A percentile compares a stretch with the other conserved stretches of the same genome.
Conservation (phyloP, 2,888 invertebrate genomes). For the Cerastoderma edule region DNA sequence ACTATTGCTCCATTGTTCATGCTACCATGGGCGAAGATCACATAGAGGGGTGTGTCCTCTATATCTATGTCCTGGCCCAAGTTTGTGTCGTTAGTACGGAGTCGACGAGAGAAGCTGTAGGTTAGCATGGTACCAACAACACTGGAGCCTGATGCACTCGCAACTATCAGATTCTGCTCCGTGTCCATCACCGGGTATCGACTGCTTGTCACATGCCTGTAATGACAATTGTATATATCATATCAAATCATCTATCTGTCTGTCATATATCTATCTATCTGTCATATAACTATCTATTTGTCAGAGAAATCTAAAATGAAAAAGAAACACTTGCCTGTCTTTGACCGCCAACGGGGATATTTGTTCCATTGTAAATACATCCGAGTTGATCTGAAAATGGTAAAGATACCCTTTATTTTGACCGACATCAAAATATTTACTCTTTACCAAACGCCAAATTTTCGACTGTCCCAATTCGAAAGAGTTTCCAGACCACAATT, state of each 20-base stretch:
- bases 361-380: background rate
- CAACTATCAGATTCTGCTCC: background rate
- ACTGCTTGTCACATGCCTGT: background rate
- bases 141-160: background rate
- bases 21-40: conserved; percentile 7
- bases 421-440: too few relatives aligned
- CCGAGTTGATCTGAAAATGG: conserved; percentile 18
- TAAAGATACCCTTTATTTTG: too few relatives aligned
- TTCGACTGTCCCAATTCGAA: too few relatives aligned
- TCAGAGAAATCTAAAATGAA: too few relatives aligned
- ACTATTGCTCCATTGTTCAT: background rate
- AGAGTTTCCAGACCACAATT: too few relatives aligned
- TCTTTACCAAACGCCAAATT: too few relatives aligned
- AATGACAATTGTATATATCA: background rate
- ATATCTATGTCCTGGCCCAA: background rate
- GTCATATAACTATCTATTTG: too few relatives aligned
- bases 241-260: too few relatives aligned
- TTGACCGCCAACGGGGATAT: background rate
- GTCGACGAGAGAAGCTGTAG: background rate
- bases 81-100: background rate
- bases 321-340: conserved; percentile 3
- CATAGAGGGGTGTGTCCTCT: background rate
- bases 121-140: background rate
- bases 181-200: background rate
- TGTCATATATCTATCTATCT: too few relatives aligned